Percentiles rank a stretch among this genome's conserved stretches.
Conservation (phyloP, 2,888 invertebrate species). For the Ormia ochracea region DNA sequence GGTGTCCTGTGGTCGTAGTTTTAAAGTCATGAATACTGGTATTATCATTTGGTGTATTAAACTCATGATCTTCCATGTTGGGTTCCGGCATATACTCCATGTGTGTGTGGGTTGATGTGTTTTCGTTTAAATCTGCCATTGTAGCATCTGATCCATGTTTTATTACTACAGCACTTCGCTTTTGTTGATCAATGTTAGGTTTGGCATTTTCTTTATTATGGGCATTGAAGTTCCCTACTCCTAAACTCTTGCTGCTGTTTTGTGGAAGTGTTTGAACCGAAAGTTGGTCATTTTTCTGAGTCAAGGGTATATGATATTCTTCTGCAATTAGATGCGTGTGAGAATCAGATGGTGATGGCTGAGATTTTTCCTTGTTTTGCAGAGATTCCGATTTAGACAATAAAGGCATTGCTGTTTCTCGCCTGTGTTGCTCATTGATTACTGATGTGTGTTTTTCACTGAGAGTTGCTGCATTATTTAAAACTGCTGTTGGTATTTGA, state of each 20-base stretch:
- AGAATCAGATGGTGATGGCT: not conserved
- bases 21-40: not conserved
- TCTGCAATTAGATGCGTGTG: not conserved
- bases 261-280: not conserved
- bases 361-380: not conserved
- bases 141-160: not conserved
- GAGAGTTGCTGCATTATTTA: not conserved
- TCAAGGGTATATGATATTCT: not conserved
- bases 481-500: not conserved
- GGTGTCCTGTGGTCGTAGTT: slow-evolving; percentile 51
- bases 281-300: not conserved
- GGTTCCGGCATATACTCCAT: slow-evolving; percentile 4
- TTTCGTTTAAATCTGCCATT: not conserved
- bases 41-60: not conserved
- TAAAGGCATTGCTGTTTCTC: not conserved
- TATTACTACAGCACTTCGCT: not conserved
- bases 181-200: not conserved
- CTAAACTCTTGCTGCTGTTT: not conserved
- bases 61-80: not conserved
- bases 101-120: not conserved
- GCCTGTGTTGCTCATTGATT: not conserved
- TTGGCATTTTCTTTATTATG: not conserved
- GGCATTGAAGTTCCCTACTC: not conserved
- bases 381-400: not conserved
- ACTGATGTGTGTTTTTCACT: slow-evolving; percentile 7